Conservation (phyloP, 2,113 vertebrate genomes). For the Chionomys nivalis region DNA sequence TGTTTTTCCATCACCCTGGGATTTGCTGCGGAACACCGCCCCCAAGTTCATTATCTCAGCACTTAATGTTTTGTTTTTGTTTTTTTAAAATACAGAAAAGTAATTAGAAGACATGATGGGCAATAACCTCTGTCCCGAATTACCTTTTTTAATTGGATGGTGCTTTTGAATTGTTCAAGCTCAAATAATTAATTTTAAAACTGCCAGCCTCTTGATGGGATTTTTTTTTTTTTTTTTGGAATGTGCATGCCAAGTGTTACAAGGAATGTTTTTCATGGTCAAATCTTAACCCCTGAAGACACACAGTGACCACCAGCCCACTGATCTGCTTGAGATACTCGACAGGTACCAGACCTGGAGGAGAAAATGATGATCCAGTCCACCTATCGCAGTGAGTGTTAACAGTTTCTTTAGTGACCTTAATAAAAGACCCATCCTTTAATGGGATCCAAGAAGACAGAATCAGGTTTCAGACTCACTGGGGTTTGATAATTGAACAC, state of each 20-base stretch:
- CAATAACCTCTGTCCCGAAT: slow-evolving; percentile 72
- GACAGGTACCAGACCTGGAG: slow-evolving; percentile 59
- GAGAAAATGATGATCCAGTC: slow-evolving; percentile 38
- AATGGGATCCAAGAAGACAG: slow-evolving; percentile 79
- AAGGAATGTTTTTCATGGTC: slow-evolving; percentile 69
- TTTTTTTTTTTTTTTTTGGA: slow-evolving; percentile 64
- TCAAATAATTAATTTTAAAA: slow-evolving; percentile 75
- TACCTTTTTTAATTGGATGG: slow-evolving; percentile 73
- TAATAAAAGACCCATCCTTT: slow-evolving; percentile 74
- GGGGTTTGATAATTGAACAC: slow-evolving; percentile 84
- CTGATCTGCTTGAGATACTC: slow-evolving; percentile 64
- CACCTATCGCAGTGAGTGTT: slow-evolving; percentile 46
- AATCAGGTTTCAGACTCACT: slow-evolving; percentile 83
- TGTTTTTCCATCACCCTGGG: slow-evolving; percentile 31
- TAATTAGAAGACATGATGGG: slow-evolving; percentile 75
- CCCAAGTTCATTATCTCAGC: slow-evolving; percentile 73
- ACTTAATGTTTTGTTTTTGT: slow-evolving; percentile 68
- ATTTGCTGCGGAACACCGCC: slow-evolving; percentile 22
- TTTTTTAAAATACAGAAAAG: slow-evolving; percentile 80
- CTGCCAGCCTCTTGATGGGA: slow-evolving; percentile 53
- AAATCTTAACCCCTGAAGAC: slow-evolving; percentile 64
- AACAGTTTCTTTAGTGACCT: slow-evolving; percentile 56
- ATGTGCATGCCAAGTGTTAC: slow-evolving; percentile 64
- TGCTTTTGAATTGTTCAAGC: slow-evolving; percentile 77
- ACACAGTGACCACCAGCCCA: slow-evolving; percentile 29